A percentile compares a stretch with the other conserved stretches of the same genome.
Evolutionary conservation across 2,888 invertebrate species (phyloP).

Genomic region (Meghimatium bilineatum): DNA sequence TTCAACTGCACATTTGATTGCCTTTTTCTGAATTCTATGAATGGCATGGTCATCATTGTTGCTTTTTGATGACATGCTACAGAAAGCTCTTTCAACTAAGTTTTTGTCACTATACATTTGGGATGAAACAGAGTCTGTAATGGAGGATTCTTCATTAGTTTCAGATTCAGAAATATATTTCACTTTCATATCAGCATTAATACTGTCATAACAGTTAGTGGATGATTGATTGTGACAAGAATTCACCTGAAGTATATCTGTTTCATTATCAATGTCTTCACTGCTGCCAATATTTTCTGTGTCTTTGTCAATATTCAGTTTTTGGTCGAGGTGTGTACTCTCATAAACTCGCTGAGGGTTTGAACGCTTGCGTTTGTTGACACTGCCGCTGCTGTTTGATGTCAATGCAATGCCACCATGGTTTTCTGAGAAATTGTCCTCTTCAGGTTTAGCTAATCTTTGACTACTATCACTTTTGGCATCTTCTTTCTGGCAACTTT

Average conservation of each 20-base stretch:
- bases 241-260: neutral
- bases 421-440: conserved; percentile 25
- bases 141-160: conserved; percentile 9
- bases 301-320: conserved; percentile 36
- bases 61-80: conserved; percentile 7
- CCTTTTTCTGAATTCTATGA: conserved; percentile 57
- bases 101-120: neutral
- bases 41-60: conserved; percentile 29
- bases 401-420: conserved; percentile 25
- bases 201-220: conserved; percentile 14
- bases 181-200: conserved; percentile 4
- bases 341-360: conserved; percentile 99
- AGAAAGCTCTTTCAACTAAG: neutral
- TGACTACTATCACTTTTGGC: conserved; percentile 43
- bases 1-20: conserved; percentile 58
- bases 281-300: conserved; percentile 82
- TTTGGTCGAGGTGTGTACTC: conserved; percentile 79
- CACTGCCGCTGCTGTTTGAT: conserved; percentile 54
- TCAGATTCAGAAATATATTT: conserved; percentile 21
- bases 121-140: conserved; percentile 8
- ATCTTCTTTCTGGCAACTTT: conserved; percentile 27
- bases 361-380: conserved; percentile 87
- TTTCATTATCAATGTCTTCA: conserved; percentile 8
- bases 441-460: conserved; percentile 49
- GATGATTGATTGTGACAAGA: neutral